Conservation (phyloP, 1,140 invertebrate species). For the Ephestia elutella region DNA sequence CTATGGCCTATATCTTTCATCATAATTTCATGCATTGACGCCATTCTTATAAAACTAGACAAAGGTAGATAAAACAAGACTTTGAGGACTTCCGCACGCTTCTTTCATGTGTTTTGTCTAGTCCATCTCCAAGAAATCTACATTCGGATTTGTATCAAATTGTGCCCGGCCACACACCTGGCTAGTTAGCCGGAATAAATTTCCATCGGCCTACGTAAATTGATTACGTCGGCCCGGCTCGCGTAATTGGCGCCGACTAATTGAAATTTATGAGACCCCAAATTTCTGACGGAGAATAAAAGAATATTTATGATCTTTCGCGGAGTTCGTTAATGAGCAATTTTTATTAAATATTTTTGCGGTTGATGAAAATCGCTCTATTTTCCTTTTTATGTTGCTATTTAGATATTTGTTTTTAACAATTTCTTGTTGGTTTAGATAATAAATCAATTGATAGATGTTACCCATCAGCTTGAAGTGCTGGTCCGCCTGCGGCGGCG, state of each 20-base stretch:
- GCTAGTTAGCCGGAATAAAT: background rate
- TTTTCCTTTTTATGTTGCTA: too few species aligned
- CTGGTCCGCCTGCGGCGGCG: too few species aligned
- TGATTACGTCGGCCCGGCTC: background rate
- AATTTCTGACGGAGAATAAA: constrained; percentile 5
- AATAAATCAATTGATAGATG: too few species aligned
- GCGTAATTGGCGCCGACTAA: constrained; percentile 4
- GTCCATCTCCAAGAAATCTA: background rate
- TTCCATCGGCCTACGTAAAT: background rate
- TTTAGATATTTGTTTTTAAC: too few species aligned
- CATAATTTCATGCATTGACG: too few species aligned
- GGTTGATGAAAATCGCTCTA: background rate
- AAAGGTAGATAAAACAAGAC: too few species aligned
- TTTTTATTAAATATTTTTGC: background rate
- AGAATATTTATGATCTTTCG: constrained; percentile 2
- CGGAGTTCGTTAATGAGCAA: background rate
- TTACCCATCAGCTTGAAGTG: too few species aligned
- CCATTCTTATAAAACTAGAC: too few species aligned
- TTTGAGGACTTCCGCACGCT: too few species aligned
- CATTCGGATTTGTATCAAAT: background rate
- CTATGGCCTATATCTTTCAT: too few species aligned
- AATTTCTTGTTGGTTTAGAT: too few species aligned
- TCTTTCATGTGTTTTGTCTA: too few species aligned
- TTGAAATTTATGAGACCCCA: constrained; percentile 4
- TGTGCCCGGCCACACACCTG: background rate